Evolutionary conservation across 2,113 vertebrate species (phyloP), one percentile per base, ranked within the genome.

Genomic region (Bos javanicus): DNA sequence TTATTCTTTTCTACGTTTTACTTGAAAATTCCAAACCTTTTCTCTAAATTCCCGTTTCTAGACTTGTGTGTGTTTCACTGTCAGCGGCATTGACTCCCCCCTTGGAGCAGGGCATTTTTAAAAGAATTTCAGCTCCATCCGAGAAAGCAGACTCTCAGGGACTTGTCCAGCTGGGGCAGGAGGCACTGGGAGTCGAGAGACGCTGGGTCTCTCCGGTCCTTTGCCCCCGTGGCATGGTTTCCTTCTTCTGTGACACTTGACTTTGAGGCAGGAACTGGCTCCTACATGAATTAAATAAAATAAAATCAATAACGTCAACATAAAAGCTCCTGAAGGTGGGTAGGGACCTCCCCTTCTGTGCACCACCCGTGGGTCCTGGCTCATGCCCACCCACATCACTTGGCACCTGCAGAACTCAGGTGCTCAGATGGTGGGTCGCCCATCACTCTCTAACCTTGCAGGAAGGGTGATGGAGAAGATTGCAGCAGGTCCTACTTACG

Each of bases 191-290:
- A 26, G 30, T 1, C 5, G 13, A 12, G 52, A 33, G 46, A 15
- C 0, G 0, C 5, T 16, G 12, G 1, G 0, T 7, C 9, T 25
- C n/a, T n/a, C 16, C 2, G 2, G 5, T n/a, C 21, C 57, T 56
- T 43, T 50, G 78, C 15, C 54, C 71, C 5, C 3, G 0, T 1
- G n/a, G 7, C 26, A 62, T 28, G 60, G 12, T 62, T 81, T 64
- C 17, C 48, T 59, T 87, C 33, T n/a, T 78, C 23, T 28, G 46
- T 56, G 62, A 8, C 30, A 16, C 26, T 57, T 43, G 33, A 13
- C 26, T 84, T 76, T 13, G 15, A 48, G 74, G 36, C 39, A 62
- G 71, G 25, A 36, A 67, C 16, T 28, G 19, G 23, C 50, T 92
- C 19, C 62, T 21, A 8, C 33, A 26, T 17, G 26, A 82, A 76